Evolutionary conservation across 2,113 vertebrate genomes (phyloP).

Genomic region (Tenebrosternarchus preto): DNA sequence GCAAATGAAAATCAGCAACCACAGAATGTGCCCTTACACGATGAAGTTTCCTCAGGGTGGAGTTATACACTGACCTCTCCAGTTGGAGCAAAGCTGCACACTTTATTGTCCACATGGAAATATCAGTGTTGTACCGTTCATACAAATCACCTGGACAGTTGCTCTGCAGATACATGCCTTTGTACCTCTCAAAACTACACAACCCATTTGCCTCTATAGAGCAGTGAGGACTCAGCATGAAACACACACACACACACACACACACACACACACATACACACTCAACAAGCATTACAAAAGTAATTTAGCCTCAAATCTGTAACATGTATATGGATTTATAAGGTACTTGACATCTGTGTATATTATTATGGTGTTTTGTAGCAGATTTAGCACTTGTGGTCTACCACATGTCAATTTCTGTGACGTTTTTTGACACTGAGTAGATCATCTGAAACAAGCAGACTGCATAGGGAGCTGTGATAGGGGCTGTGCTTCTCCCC

Average conservation of each 20-base stretch:
- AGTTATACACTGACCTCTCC: slow-evolving; percentile 8
- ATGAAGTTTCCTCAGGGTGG: neutral
- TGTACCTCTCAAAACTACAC: too few species aligned
- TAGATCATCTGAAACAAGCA: neutral
- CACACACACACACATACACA: too few species aligned
- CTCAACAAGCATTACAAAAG: too few species aligned
- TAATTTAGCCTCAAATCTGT: neutral
- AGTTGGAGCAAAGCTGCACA: neutral
- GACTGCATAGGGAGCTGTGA: neutral
- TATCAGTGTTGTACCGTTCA: too few species aligned
- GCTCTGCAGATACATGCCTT: too few species aligned
- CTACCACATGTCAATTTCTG: slow-evolving; percentile 2
- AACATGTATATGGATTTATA: too few species aligned
- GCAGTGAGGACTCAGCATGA: too few species aligned
- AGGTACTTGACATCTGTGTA: too few species aligned
- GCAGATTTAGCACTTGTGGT: neutral
- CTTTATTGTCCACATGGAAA: too few species aligned
- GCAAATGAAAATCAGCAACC: slow-evolving; percentile 49
- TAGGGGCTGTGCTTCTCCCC: neutral
- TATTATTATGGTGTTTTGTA: slow-evolving; percentile 3
- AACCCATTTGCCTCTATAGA: too few species aligned
- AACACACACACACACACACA: too few species aligned
- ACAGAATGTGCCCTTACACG: slow-evolving; percentile 28
- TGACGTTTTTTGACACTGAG: slow-evolving; percentile 14
- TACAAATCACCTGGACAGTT: too few species aligned